These are phyloP conservation scores for Nomada ferruginata DNA, from an alignment of 2,888 invertebrate genomes.

Conservation along the genomic window DNA sequence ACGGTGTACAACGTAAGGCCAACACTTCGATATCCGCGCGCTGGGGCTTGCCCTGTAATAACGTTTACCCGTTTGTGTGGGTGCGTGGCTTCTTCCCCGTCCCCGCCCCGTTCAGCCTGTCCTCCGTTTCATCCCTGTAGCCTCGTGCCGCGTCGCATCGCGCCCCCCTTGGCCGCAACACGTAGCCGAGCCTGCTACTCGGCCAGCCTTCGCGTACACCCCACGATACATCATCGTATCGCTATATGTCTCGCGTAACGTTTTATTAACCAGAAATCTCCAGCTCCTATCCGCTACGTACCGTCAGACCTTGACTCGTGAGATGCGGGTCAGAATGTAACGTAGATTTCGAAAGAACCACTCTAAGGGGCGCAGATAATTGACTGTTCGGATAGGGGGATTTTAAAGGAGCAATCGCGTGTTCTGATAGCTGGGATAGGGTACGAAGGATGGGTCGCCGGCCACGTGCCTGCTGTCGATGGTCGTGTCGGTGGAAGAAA, in stretches of 20 bases:
- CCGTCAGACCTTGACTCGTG: not conserved
- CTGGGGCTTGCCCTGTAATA: conserved; percentile 46
- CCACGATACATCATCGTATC: conserved; percentile 77
- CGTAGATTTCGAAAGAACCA: too few relatives aligned
- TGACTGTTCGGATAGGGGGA: conserved; percentile 32
- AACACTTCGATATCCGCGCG: conserved; percentile 36
- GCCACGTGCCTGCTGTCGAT: conserved; percentile 26
- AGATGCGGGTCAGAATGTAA: conserved; percentile 1
- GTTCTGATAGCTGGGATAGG: not conserved
- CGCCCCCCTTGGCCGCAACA: conserved; percentile 61
- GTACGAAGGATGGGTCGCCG: not conserved
- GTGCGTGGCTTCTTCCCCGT: conserved; percentile 38
- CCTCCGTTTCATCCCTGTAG: conserved; percentile 18
- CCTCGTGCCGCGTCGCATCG: conserved; percentile 36
- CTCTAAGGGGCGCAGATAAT: conserved; percentile 20
- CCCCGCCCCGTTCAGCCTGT: conserved; percentile 5
- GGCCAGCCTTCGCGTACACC: conserved; percentile 39
- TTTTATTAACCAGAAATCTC: conserved; percentile 80
- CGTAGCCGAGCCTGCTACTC: conserved; percentile 59
- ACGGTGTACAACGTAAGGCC: conserved; percentile 42
- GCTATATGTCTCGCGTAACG: conserved; percentile 77
- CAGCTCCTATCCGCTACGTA: not conserved
- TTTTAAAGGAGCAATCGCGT: conserved; percentile 40
- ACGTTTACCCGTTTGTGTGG: conserved; percentile 40
- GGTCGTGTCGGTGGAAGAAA: conserved; percentile 10